Conservation (phyloP, 2,113 vertebrate species). For the Hystrix cristata region DNA sequence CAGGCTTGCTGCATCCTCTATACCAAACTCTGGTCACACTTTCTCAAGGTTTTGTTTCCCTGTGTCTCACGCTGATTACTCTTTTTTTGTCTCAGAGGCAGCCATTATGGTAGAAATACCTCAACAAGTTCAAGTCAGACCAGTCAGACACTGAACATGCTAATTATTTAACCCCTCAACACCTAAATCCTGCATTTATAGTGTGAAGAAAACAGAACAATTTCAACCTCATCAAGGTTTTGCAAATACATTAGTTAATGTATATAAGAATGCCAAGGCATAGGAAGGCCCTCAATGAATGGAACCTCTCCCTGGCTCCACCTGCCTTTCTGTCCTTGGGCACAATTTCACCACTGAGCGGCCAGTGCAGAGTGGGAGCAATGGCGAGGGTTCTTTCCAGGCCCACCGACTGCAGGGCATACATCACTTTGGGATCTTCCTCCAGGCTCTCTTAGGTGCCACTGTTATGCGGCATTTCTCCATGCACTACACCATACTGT, state of each 20-base stretch:
- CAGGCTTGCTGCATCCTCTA: no score
- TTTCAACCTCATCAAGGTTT: neutral
- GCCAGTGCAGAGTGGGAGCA: neutral
- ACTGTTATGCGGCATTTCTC: neutral
- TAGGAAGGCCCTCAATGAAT: neutral
- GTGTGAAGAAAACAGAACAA: neutral
- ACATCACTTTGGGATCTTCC: neutral
- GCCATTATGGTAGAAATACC: neutral
- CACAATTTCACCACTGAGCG: neutral
- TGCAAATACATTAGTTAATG: constrained; percentile 7
- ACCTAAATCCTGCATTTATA: neutral
- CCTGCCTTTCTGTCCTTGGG: neutral
- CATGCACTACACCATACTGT: neutral
- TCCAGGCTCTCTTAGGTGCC: neutral
- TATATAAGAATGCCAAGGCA: neutral
- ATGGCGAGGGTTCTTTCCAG: neutral
- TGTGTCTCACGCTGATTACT: neutral
- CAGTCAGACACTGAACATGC: neutral
- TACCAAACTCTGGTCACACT: no score
- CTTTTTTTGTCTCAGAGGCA: neutral
- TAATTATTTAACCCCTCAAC: neutral
- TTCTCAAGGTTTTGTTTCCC: neutral
- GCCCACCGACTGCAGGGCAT: neutral
- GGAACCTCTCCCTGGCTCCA: neutral
- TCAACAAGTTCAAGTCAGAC: neutral